Conservation (phyloP, 2,797 vertebrate species). For the Coracias cyanogaster region DNA sequence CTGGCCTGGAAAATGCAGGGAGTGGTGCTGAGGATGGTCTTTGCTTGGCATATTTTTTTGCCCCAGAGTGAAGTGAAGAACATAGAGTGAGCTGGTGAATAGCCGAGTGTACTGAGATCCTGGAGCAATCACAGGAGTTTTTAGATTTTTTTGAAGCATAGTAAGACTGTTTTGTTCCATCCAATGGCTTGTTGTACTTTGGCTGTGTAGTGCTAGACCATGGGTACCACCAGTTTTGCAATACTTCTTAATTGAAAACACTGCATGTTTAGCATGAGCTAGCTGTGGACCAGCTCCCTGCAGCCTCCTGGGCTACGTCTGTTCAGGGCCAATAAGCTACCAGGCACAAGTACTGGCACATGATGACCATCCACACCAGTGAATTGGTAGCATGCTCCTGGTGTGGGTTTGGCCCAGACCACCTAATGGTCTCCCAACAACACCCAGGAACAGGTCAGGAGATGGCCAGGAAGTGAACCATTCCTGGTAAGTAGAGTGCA, state of each 20-base stretch:
- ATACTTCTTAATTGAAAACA: neutral
- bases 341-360: neutral
- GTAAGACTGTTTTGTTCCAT: neutral
- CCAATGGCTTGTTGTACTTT: neutral
- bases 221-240: neutral
- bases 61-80: neutral
- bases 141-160: neutral
- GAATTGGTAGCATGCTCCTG: neutral
- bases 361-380: neutral
- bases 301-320: neutral
- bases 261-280: neutral
- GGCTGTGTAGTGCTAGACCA: neutral
- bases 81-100: neutral
- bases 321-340: neutral
- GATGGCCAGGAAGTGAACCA: neutral
- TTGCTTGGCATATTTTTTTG: neutral
- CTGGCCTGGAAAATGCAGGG: neutral
- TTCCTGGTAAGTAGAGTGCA: neutral
- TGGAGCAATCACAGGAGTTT: neutral
- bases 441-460: neutral
- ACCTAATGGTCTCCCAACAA: neutral
- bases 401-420: neutral
- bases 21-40: neutral
- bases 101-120: neutral
- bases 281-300: neutral